Conservation (phyloP, 1,140 invertebrate genomes). For the Brachionus asplanchnoidis region DNA sequence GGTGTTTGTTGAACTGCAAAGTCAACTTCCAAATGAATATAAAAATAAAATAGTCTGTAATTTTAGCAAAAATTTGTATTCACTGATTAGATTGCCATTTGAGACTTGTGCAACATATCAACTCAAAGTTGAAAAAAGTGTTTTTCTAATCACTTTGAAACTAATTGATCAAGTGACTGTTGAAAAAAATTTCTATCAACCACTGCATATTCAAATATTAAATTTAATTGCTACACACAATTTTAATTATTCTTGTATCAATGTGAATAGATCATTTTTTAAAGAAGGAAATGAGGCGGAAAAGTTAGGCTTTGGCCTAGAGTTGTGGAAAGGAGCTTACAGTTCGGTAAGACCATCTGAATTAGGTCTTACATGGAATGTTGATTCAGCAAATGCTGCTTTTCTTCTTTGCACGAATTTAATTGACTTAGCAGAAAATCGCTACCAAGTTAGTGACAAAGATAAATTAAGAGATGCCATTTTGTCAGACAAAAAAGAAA, state of each 20-base stretch:
- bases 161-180: background rate
- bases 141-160: background rate
- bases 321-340: constrained; percentile 33
- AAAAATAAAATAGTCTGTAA: constrained; percentile 23
- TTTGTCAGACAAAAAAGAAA: background rate
- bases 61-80: constrained; percentile 38
- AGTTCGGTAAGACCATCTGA: constrained; percentile 27
- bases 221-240: constrained; percentile 12
- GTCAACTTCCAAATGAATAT: background rate
- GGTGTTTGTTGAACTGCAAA: background rate
- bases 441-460: background rate
- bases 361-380: constrained; percentile 29
- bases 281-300: background rate
- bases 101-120: background rate
- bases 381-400: constrained; percentile 21
- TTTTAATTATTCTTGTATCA: background rate
- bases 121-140: background rate
- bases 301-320: constrained; percentile 1
- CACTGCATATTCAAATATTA: background rate
- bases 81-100: constrained; percentile 9
- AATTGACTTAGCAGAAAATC: background rate
- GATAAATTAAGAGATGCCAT: background rate
- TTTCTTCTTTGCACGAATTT: background rate
- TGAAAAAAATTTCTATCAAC: background rate
- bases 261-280: constrained; percentile 35